Conservation (phyloP, 2,113 vertebrate species). For the Erythrolamprus reginae region DNA sequence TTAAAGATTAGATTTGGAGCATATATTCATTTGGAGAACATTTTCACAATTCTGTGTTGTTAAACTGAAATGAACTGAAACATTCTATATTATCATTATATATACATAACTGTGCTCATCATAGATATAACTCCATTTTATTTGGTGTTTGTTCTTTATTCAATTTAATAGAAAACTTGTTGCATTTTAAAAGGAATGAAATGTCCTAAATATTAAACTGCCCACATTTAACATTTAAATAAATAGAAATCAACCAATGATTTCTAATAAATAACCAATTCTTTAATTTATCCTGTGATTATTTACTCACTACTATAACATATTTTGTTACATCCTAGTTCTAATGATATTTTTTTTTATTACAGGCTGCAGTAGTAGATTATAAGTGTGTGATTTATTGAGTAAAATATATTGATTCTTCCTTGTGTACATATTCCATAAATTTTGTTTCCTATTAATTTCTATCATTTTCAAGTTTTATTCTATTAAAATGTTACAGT, state of each 20-base stretch:
- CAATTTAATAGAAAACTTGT: background rate
- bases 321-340: background rate
- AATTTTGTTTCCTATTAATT: background rate
- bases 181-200: background rate
- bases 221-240: background rate
- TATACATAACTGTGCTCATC: background rate
- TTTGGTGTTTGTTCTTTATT: background rate
- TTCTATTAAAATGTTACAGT: background rate
- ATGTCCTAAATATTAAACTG: background rate
- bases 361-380: background rate
- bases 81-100: background rate
- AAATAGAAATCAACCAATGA: background rate
- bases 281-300: background rate
- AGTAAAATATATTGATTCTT: background rate
- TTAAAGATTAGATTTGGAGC: background rate
- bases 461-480: background rate
- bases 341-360: background rate
- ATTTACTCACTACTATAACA: background rate
- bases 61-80: background rate
- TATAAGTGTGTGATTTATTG: background rate
- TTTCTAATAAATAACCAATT: background rate
- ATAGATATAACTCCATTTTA: background rate
- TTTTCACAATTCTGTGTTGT: background rate
- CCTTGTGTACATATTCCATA: background rate
- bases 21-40: background rate